These are phyloP conservation scores for Apteryx mantelli DNA, from an alignment of 2,113 vertebrate species.

Conservation along the genomic window DNA sequence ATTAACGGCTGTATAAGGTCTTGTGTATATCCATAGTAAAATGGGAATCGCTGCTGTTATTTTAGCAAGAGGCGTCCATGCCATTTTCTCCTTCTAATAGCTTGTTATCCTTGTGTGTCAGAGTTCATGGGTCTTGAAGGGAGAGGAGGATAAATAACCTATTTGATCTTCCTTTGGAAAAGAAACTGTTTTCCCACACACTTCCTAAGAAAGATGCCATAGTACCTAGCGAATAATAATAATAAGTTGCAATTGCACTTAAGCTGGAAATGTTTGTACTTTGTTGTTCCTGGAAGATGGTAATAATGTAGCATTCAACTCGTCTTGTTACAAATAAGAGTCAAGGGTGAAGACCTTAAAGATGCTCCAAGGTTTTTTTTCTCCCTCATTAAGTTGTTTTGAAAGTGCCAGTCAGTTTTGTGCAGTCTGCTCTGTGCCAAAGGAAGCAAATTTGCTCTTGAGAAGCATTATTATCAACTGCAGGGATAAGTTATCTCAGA, in stretches of 20 bases:
- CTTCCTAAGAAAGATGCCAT: background rate
- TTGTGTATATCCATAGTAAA: background rate
- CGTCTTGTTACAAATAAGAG: background rate
- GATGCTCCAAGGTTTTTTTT: background rate
- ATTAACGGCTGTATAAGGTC: background rate
- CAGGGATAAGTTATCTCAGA: background rate
- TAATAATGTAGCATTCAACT: background rate
- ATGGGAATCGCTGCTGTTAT: background rate
- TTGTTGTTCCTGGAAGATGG: background rate
- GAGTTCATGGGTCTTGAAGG: background rate
- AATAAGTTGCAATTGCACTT: background rate
- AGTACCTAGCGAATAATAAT: background rate
- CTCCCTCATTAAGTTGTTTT: conserved; percentile 34
- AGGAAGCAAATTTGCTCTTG: conserved; percentile 16
- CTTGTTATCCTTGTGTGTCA: background rate
- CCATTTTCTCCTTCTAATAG: background rate
- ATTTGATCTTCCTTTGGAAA: background rate
- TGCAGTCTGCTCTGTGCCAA: background rate
- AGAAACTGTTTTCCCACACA: background rate
- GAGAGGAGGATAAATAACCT: background rate
- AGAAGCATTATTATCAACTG: background rate
- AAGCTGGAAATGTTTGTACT: background rate
- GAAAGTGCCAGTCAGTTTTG: conserved; percentile 41
- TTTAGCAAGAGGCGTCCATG: background rate
- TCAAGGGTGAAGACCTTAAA: conserved; percentile 12